These are phyloP conservation scores for Spongilla lacustris DNA, from an alignment of 37 sponge, comb jelly and placozoan genomes.

Conservation along the genomic window DNA sequence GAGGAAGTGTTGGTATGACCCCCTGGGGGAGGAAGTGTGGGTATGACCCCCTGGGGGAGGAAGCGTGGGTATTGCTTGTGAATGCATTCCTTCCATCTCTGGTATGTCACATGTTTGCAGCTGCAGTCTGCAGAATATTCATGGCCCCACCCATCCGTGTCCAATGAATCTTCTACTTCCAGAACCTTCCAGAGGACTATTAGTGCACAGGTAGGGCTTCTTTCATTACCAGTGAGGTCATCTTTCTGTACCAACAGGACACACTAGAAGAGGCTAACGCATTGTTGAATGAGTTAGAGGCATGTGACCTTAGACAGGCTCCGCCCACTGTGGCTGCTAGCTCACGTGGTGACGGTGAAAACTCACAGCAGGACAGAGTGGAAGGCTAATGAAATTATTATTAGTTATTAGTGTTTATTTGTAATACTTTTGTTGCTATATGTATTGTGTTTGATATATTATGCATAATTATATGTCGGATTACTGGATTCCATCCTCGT, in stretches of 20 bases:
- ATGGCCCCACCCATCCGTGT: constrained; percentile 52
- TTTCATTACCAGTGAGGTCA: neutral
- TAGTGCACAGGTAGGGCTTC: constrained; percentile 84
- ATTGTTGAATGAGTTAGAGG: constrained; percentile 73
- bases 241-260: constrained; percentile 47
- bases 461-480: too few species aligned
- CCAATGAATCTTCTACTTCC: constrained; percentile 85
- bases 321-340: constrained; percentile 4
- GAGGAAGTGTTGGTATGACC: neutral
- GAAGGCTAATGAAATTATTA: constrained; percentile 10
- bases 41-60: neutral
- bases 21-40: neutral
- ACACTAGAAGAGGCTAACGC: constrained; percentile 85
- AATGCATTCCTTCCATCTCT: neutral
- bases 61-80: neutral
- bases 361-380: neutral
- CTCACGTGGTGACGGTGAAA: constrained; percentile 4
- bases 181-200: constrained; percentile 87
- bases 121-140: constrained; percentile 48
- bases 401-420: neutral
- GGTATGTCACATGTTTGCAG: too few species aligned
- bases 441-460: neutral
- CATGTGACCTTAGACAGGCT: constrained; percentile 45
- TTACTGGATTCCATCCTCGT: too few species aligned
- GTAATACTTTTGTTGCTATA: neutral